These are phyloP conservation scores for Cinara cedri DNA, from an alignment of 2,888 invertebrate genomes.

Conservation along the genomic window DNA sequence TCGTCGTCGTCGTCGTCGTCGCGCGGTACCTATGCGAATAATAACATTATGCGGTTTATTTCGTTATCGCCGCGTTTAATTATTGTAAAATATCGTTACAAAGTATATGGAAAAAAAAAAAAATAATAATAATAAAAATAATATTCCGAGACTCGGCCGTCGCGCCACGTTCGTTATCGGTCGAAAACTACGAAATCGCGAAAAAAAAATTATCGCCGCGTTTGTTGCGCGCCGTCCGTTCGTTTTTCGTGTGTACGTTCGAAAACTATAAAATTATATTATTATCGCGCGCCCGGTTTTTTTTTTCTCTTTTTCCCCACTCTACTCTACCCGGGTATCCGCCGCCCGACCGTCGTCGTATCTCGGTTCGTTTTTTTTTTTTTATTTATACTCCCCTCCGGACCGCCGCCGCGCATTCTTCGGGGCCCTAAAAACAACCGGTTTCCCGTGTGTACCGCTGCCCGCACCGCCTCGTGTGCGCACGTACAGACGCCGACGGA, in stretches of 20 bases:
- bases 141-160: background rate
- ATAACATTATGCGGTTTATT: too few relatives aligned
- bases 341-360: slow-evolving; percentile 26
- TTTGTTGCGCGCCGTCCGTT: too few relatives aligned
- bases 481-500: background rate
- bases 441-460: slow-evolving; percentile 38
- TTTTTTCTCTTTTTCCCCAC: too few relatives aligned
- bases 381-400: slow-evolving; percentile 46
- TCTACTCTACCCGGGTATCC: too few relatives aligned
- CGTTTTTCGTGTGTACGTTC: background rate
- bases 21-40: too few relatives aligned
- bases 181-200: background rate
- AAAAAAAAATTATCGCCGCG: background rate
- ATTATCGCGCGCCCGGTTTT: slow-evolving; percentile 33
- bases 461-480: background rate
- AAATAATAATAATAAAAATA: too few relatives aligned
- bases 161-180: too few relatives aligned
- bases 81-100: too few relatives aligned
- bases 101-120: too few relatives aligned
- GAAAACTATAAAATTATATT: slow-evolving; percentile 19
- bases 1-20: too few relatives aligned
- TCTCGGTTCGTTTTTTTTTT: slow-evolving; percentile 47
- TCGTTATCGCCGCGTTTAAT: too few relatives aligned
- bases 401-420: slow-evolving; percentile 40
- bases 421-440: slow-evolving; percentile 50